Conservation (phyloP, 2,113 vertebrate genomes). For the Alces alces region DNA sequence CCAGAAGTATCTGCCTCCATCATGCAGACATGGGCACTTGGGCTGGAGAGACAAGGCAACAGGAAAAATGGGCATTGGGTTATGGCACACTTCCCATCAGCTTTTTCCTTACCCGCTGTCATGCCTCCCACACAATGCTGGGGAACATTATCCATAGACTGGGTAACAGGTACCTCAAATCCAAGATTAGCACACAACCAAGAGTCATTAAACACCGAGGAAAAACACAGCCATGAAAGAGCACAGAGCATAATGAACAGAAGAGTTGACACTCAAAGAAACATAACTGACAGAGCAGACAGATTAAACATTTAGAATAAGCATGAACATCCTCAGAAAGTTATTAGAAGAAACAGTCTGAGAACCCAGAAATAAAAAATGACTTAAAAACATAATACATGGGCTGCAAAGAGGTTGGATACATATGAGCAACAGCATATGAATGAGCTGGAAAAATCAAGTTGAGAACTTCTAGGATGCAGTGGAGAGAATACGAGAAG, state of each 20-base stretch:
- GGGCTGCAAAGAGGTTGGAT: neutral
- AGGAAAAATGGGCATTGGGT: neutral
- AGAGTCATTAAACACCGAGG: neutral
- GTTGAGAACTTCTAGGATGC: neutral
- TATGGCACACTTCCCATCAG: neutral
- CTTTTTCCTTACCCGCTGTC: no score
- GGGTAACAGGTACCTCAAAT: neutral
- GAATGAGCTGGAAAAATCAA: neutral
- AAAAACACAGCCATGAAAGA: neutral
- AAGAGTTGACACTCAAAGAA: neutral
- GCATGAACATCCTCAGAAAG: neutral
- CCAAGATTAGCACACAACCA: neutral
- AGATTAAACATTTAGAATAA: neutral
- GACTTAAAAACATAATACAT: neutral
- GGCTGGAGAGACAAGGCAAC: neutral
- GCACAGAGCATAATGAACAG: neutral
- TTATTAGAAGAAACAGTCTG: neutral
- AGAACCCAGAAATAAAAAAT: neutral
- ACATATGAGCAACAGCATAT: neutral
- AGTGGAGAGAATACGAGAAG: neutral
- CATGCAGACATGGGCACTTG: neutral
- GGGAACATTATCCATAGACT: neutral
- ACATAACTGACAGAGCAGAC: neutral
- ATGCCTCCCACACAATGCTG: neutral
- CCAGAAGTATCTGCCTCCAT: neutral